Evolutionary conservation across 1,140 invertebrate genomes (phyloP), one percentile per base, ranked within the genome.

Genomic region (Bombus soroeensis): DNA sequence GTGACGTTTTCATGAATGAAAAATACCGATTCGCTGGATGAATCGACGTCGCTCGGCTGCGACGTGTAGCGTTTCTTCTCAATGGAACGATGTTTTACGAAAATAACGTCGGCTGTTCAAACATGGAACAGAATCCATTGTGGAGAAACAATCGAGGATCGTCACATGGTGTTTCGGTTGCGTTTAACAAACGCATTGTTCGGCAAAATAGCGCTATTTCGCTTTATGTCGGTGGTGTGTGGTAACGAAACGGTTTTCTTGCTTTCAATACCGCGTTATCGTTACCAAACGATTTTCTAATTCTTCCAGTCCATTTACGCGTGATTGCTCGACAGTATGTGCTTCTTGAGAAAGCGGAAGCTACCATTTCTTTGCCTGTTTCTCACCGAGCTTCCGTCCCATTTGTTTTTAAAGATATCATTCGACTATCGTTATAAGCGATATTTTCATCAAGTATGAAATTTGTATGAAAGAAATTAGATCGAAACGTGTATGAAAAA

Each of bases 161-260:
- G 68, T 39, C 68, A 25, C 34, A 10, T 28, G 34, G 15, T 13
- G 15, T 47, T 34, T 18, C 41, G 18, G n/a, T 18, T 32, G 41
- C 72, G n/a, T 74, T 74, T 74, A 74, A 74, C 41, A 43, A 47
- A 41, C 41, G n/a, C n/a, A 47, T 74, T 74, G 72, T 74, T 34
- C 72, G n/a, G 9, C 12, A 43, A 32, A 74, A 32, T 74, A 43
- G 28, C 39, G 39, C 41, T 43, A n/a, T 41, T 47, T 32, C n/a
- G 41, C 43, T 73, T n/a, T 8, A 8, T 8, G 25, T 32, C 15
- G 4, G 28, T 41, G 34, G 1, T 5, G 37, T 5, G 34, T 37
- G 37, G n/a, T 18, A 47, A 47, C n/a, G n/a, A 22, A 34, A 74
- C 39, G 41, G 32, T 9, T 32, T 32, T 47, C 12, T 47, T 34